These are phyloP conservation scores for Caenorhabditis remanei DNA, from an alignment of 1,140 invertebrate species.

Conservation along the genomic window DNA sequence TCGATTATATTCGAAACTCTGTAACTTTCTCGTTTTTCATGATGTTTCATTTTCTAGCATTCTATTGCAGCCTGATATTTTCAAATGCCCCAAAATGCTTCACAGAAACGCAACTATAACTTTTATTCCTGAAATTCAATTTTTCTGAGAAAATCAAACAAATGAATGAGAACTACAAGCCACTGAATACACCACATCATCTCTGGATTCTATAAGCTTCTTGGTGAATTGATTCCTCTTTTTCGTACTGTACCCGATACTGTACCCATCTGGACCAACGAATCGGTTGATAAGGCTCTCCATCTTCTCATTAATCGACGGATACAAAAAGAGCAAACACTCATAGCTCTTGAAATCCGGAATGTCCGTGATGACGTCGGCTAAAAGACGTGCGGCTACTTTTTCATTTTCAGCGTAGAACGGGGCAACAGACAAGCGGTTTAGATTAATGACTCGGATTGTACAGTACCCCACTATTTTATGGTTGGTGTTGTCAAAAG, in stretches of 20 bases:
- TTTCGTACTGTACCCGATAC: background rate
- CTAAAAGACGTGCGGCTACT: background rate
- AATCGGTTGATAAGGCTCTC: background rate
- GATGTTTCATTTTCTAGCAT: too few relatives aligned
- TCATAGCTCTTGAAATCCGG: background rate
- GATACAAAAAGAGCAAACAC: background rate
- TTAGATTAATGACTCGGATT: background rate
- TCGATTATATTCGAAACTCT: too few relatives aligned
- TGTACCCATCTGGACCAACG: background rate
- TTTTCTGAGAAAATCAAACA: background rate
- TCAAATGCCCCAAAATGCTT: too few relatives aligned
- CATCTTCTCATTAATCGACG: background rate
- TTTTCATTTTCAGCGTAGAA: background rate
- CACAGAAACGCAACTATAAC: too few relatives aligned
- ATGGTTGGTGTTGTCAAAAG: background rate
- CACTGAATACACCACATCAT: constrained; percentile 6
- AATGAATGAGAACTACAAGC: background rate
- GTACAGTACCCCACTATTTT: constrained; percentile 18
- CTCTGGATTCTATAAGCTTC: background rate
- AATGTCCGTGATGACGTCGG: background rate
- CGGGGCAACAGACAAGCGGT: background rate
- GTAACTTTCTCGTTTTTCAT: too few relatives aligned
- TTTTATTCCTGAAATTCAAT: background rate
- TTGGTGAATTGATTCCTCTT: constrained; percentile 6
- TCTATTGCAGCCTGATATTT: too few relatives aligned